Evolutionary conservation across 2,113 vertebrate species (phyloP).

Genomic region (Pituophis catenifer): DNA sequence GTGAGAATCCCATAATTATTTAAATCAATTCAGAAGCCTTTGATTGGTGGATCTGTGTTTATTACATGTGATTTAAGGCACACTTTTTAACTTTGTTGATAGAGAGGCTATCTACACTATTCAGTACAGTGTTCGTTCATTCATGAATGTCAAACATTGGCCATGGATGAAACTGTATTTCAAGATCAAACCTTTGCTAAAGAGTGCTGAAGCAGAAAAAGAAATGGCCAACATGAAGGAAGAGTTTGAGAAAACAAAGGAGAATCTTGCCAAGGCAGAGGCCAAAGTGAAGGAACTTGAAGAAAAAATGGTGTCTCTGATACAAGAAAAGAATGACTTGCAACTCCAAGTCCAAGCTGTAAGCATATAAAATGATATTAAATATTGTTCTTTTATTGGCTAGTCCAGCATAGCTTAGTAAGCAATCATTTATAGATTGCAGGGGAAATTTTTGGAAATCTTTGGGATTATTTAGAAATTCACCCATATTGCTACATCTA

Average conservation of each 20-base stretch:
- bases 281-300: slow-evolving; percentile 78
- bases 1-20: slow-evolving; percentile 43
- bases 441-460: not conserved
- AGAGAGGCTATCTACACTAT: slow-evolving; percentile 83
- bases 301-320: slow-evolving; percentile 79
- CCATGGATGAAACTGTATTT: slow-evolving; percentile 81
- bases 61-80: not conserved
- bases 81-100: not conserved
- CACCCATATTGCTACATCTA: not conserved
- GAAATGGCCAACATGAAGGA: slow-evolving; percentile 84
- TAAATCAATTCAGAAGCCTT: not conserved
- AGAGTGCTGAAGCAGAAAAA: slow-evolving; percentile 84
- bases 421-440: not conserved
- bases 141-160: slow-evolving; percentile 85
- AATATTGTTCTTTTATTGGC: not conserved
- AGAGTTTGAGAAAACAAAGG: slow-evolving; percentile 74
- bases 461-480: not conserved
- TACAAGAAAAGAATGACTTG: slow-evolving; percentile 87
- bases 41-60: not conserved
- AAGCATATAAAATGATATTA: slow-evolving; percentile 17
- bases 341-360: slow-evolving; percentile 86
- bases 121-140: slow-evolving; percentile 80
- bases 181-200: slow-evolving; percentile 84
- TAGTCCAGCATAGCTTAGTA: not conserved
- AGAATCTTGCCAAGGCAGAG: slow-evolving; percentile 78